These are phyloP conservation scores for Dorcus parallelipipedus DNA, from an alignment of 2,888 invertebrate genomes.

Conservation along the genomic window DNA sequence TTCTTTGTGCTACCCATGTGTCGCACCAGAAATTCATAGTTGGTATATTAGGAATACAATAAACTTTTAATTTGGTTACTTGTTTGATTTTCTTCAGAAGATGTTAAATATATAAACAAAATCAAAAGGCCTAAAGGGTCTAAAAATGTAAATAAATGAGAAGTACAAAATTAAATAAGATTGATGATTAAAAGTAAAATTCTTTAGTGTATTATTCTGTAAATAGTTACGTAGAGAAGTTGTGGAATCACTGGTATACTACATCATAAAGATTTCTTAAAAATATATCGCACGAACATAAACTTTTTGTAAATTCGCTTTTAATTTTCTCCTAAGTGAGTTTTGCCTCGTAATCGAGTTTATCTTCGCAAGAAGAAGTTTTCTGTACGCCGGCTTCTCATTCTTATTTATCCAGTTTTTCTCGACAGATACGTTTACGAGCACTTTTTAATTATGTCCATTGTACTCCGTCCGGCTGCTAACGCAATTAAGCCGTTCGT, in stretches of 20 bases:
- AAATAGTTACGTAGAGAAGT: neutral
- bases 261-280: conserved; percentile 23
- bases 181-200: too few species aligned
- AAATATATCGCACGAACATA: conserved; percentile 31
- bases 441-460: neutral
- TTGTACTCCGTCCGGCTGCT: neutral
- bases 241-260: conserved; percentile 20
- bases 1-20: too few species aligned
- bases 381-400: conserved; percentile 27
- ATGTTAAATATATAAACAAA: too few species aligned
- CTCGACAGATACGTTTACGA: neutral
- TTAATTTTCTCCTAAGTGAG: conserved; percentile 42
- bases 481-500: too few species aligned
- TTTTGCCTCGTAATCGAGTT: conserved; percentile 43
- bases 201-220: too few species aligned
- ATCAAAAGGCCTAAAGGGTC: too few species aligned
- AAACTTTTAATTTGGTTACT: too few species aligned
- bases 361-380: conserved; percentile 34
- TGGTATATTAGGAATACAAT: too few species aligned
- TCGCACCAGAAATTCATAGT: too few species aligned
- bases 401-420: conserved; percentile 24
- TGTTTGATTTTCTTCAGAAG: too few species aligned
- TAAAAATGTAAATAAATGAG: too few species aligned
- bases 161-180: too few species aligned
- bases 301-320: conserved; percentile 39